phyloP scores from a whole-genome alignment of 2,888 invertebrate genomes.

The Cordilura impudica region DNA sequence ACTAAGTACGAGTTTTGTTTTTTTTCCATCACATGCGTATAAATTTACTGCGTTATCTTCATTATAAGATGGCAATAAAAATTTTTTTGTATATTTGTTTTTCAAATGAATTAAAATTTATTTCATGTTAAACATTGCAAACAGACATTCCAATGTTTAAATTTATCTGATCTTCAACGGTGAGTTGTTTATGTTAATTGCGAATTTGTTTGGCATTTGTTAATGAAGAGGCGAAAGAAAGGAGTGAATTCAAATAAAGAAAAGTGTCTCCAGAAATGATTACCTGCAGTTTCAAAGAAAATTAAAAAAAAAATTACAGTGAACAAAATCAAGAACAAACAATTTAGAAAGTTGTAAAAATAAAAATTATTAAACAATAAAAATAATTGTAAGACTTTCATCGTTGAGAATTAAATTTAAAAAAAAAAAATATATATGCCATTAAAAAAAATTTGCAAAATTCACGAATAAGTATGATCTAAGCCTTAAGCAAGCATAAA shows the following conservation, averaged over 20 bases:
- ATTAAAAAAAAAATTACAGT: too few species aligned
- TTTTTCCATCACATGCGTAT: slow-evolving; percentile 53
- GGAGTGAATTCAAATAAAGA: not conserved
- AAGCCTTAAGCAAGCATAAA: too few species aligned
- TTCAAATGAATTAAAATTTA: slow-evolving; percentile 60
- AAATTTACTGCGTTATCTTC: slow-evolving; percentile 61
- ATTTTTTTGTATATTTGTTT: slow-evolving; percentile 1
- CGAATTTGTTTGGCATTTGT: slow-evolving; percentile 60
- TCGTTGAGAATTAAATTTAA: too few species aligned
- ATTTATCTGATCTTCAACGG: slow-evolving; percentile 59
- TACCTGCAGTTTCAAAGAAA: too few species aligned
- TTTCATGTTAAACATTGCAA: slow-evolving; percentile 60
- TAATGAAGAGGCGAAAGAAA: slow-evolving; percentile 45
- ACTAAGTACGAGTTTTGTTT: not conserved
- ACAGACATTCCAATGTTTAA: slow-evolving; percentile 57
- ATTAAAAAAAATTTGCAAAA: too few species aligned
- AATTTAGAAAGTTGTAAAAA: too few species aligned
- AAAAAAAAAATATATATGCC: too few species aligned
- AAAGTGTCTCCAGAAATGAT: too few species aligned
- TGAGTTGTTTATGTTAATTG: slow-evolving; percentile 62
- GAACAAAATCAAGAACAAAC: too few species aligned
- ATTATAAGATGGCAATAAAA: slow-evolving; percentile 60
- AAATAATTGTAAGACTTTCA: too few species aligned
- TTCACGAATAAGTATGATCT: too few species aligned
- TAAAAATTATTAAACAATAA: too few species aligned